These are phyloP conservation scores for Orthosia incerta DNA, from an alignment of 2,888 invertebrate genomes.

Conservation along the genomic window DNA sequence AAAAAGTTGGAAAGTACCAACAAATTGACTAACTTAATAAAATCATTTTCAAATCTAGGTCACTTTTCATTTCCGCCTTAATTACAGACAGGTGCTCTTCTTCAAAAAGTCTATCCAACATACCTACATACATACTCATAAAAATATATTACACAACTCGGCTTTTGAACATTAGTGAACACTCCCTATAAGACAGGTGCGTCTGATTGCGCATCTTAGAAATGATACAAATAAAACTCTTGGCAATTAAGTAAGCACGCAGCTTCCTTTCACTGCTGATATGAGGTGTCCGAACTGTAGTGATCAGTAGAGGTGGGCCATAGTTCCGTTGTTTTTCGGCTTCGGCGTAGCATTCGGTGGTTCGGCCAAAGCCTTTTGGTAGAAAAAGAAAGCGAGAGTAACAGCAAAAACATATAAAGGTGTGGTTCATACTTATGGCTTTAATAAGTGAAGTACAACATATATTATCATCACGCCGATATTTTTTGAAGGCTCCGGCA, in stretches of 20 bases:
- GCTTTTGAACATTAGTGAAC: constrained; percentile 36
- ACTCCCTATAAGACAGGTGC: constrained; percentile 69
- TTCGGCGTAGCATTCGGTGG: neutral
- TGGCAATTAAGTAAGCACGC: constrained; percentile 78
- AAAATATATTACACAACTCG: constrained; percentile 49
- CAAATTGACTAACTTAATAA: neutral
- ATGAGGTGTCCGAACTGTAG: constrained; percentile 46
- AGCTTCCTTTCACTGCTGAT: constrained; percentile 82
- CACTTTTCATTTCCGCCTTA: constrained; percentile 8
- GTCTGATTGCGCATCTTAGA: constrained; percentile 76
- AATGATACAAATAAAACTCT: constrained; percentile 84
- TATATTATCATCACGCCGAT: too few species aligned
- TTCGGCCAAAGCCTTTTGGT: neutral
- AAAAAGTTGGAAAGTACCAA: neutral
- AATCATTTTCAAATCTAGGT: constrained; percentile 1
- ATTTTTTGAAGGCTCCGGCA: too few species aligned
- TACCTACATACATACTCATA: constrained; percentile 3
- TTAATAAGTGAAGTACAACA: too few species aligned
- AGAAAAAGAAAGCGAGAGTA: too few species aligned
- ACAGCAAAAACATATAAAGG: too few species aligned
- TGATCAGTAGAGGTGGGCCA: constrained; percentile 38
- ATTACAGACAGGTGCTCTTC: neutral
- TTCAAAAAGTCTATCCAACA: constrained; percentile 26
- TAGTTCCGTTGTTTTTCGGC: constrained; percentile 8
- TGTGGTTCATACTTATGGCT: too few species aligned